Base-by-base conservation (phyloP, 2,888 invertebrate genomes). In the Geotrupes spiniger region DNA sequence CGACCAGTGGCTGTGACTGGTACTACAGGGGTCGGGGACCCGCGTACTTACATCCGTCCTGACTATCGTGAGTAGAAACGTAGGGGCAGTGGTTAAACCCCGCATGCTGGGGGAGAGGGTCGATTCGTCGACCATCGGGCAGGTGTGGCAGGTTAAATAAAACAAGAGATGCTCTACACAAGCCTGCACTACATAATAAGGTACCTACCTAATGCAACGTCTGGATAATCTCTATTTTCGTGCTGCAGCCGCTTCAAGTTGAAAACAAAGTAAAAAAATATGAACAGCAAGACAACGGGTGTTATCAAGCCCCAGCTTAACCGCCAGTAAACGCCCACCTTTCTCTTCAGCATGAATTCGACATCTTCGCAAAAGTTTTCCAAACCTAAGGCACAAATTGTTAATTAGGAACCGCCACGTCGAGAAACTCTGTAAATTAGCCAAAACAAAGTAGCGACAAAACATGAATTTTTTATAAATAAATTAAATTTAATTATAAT, bases 231-330 rank as follows among this genome's bases (percentile, higher is more conserved):
- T 46, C 75, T 74, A 39, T 71, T 68, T 31, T 83, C 84, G 59
- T 88, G 87, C 1, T 69, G 74, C 2, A 86, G 66, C 0, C 82
- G 78, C 49, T 81, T 74, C 49, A 81, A 79, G 0, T 80, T 79
- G 0, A 74, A 66, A 25, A 88, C 71, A 3, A 87, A 87, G 65
- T 89, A 90, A 5, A 87, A 62, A 59, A 90, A 79, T 42, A 91
- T 88, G 0, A 78, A 64, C 2, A 82, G 73, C 78, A 91, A 83
- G 49, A 87, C 75, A 0, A 79, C 60, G 0, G 92, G 92, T 1
- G 87, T 87, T 36, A 89, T 68, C 5, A 88, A 37, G 0, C 81
- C 80, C 92, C 92, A 92, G 57, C 89, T 89, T 28, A 86, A 57
- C 51, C 89, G 79, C 91, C 91, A 92, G 66, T 89, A 92, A 26